Evolutionary conservation across 2,113 vertebrate genomes (phyloP), one percentile per base, ranked within the genome.

Genomic region (Atrichornis clamosus): DNA sequence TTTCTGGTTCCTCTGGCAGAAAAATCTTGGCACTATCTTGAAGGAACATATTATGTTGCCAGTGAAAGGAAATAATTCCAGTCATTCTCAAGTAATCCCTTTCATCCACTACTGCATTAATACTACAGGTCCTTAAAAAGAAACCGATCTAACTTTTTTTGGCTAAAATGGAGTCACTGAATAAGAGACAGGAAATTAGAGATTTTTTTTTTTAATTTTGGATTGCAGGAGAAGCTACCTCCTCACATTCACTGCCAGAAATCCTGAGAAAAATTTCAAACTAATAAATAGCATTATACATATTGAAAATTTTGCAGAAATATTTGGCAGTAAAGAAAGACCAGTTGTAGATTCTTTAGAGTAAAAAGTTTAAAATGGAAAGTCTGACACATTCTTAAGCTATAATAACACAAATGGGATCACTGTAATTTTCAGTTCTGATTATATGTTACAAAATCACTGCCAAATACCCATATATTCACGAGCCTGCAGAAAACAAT

Each of bases 351-450:
- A 84, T 75, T 73, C 85, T 93, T 95, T 76, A 41, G 72, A 88
- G 64, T 86, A 83, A 74, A 82, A 97, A 58, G 60, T 93, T 93
- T 89, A 80, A 95, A 96, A 93, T 92, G 93, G 96, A 96, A 96
- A 90, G 37, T 93, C 83, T 90, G 90, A 94, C 84, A 87, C 65
- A 69, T 88, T 94, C 88, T 95, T 92, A 62, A 93, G 60, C 86
- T 95, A 41, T 89, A 96, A 96, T 95, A 96, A 90, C 85, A 86
- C 95, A 95, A 95, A 90, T 68, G 56, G 83, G 52, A 95, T 96
- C 92, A 96, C 96, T 97, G 80, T 96, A 96, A 96, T 96, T 94
- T 96, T 94, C 85, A 58, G 76, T 89, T 82, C 90, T 96, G 95
- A 97, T 97, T 96, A 96, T 77, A 93, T 21, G 92, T 93, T 97